phyloP scores from a whole-genome alignment of 2,888 invertebrate species.

The Xestobium rufovillosum region DNA sequence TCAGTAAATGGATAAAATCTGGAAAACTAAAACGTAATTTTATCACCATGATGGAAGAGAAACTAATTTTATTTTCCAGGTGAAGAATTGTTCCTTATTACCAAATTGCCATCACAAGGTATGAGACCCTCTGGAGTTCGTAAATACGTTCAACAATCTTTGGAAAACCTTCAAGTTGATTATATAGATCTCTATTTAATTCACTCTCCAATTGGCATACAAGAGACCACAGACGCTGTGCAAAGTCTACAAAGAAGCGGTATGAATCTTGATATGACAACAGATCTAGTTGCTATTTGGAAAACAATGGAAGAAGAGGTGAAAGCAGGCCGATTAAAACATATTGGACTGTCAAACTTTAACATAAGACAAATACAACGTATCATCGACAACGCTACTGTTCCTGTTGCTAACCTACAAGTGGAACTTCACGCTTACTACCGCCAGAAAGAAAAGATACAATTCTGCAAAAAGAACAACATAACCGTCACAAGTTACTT shows the following conservation, averaged over 20 bases:
- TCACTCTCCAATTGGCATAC: constrained; percentile 67
- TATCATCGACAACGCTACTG: constrained; percentile 26
- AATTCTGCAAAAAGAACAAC: constrained; percentile 32
- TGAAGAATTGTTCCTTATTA: constrained; percentile 76
- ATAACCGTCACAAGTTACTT: constrained; percentile 41
- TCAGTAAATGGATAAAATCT: constrained; percentile 62
- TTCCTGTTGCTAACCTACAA: constrained; percentile 45
- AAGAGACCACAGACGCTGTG: constrained; percentile 56
- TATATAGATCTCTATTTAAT: constrained; percentile 79
- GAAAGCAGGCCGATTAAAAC: not conserved
- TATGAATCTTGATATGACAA: constrained; percentile 53
- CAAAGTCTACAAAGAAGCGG: constrained; percentile 60
- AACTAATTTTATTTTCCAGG: too few relatives aligned
- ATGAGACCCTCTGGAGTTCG: constrained; percentile 54
- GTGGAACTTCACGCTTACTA: constrained; percentile 54
- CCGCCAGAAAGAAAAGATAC: constrained; percentile 43
- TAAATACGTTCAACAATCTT: constrained; percentile 58
- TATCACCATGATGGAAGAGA: not conserved
- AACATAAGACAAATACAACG: not conserved
- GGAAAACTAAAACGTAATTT: constrained; percentile 45
- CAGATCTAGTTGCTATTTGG: constrained; percentile 71
- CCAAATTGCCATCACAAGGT: constrained; percentile 67
- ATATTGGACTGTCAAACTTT: not conserved
- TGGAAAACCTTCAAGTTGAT: constrained; percentile 61
- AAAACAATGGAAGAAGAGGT: constrained; percentile 33